A percentile compares a stretch with the other conserved stretches of the same genome.
Evolutionary conservation across 2,888 invertebrate genomes (phyloP).

Genomic region (Troides aeacus): DNA sequence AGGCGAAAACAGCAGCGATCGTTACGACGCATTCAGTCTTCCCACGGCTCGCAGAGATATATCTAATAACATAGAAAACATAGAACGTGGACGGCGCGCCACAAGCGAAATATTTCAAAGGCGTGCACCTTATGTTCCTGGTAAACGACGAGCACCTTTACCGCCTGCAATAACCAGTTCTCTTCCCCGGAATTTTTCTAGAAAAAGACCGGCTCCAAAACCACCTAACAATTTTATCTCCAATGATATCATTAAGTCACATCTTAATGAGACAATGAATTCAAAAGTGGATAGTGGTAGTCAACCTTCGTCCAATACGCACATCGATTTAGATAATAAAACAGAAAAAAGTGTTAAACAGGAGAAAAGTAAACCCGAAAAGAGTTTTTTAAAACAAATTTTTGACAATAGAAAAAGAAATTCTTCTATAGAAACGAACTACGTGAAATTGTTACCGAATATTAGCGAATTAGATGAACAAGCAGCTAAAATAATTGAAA

Average conservation of each 20-base stretch:
- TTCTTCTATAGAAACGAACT: constrained; percentile 54
- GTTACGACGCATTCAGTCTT: constrained; percentile 67
- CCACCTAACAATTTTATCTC: constrained; percentile 60
- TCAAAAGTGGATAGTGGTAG: constrained; percentile 34
- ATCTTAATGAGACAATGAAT: constrained; percentile 43
- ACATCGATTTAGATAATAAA: constrained; percentile 42
- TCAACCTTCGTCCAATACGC: constrained; percentile 34
- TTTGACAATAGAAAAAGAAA: constrained; percentile 69
- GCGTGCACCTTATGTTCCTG: constrained; percentile 85
- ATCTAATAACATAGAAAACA: constrained; percentile 39
- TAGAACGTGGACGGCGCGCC: constrained; percentile 74
- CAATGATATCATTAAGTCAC: constrained; percentile 41
- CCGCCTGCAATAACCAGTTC: constrained; percentile 79
- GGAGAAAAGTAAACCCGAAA: constrained; percentile 67
- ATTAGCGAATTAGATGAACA: constrained; percentile 90
- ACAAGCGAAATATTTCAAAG: constrained; percentile 82
- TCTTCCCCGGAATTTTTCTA: constrained; percentile 51
- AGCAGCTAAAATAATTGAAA: constrained; percentile 86
- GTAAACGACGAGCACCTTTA: constrained; percentile 86
- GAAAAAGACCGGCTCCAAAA: constrained; percentile 79
- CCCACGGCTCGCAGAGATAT: constrained; percentile 48
- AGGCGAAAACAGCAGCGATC: constrained; percentile 43
- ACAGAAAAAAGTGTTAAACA: constrained; percentile 56
- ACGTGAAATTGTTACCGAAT: constrained; percentile 83
- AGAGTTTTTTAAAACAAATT: constrained; percentile 76